A percentile compares a stretch with the other conserved stretches of the same genome.
These are phyloP conservation scores for Maniola hyperantus DNA, from an alignment of 2,888 invertebrate species.

Conservation along the genomic window DNA sequence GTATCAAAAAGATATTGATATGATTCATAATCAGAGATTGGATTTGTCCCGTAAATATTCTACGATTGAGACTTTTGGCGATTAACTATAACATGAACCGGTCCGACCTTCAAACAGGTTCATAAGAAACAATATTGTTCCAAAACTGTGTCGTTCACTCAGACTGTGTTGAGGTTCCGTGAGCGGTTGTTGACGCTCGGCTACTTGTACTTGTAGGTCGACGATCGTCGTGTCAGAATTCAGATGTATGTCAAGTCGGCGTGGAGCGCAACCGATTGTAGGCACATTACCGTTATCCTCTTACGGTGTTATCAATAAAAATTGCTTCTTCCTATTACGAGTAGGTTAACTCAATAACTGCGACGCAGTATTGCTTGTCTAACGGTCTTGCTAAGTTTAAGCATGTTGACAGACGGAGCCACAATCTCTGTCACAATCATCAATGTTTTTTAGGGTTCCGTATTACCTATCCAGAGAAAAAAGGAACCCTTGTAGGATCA, in stretches of 20 bases:
- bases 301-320: conserved; percentile 14
- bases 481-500: too few species aligned
- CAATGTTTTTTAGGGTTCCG: too few species aligned
- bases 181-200: conserved; percentile 30
- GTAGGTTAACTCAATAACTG: conserved; percentile 7
- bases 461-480: too few species aligned
- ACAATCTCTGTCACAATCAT: too few species aligned
- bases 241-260: conserved; percentile 42
- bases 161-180: conserved; percentile 19
- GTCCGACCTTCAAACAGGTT: conserved; percentile 6
- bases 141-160: conserved; percentile 15
- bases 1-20: too few species aligned
- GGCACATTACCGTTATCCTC: conserved; percentile 9
- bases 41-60: neutral
- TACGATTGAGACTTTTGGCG: neutral
- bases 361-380: conserved; percentile 1
- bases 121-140: conserved; percentile 11
- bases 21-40: neutral
- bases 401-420: neutral
- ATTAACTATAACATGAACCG: neutral
- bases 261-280: conserved; percentile 44
- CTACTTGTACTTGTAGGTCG: conserved; percentile 20
- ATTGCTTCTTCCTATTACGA: conserved; percentile 1
- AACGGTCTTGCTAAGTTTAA: neutral
- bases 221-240: conserved; percentile 9